These are phyloP conservation scores for Xyliphius kryptos DNA, from an alignment of 2,113 vertebrate species.

Conservation along the genomic window DNA sequence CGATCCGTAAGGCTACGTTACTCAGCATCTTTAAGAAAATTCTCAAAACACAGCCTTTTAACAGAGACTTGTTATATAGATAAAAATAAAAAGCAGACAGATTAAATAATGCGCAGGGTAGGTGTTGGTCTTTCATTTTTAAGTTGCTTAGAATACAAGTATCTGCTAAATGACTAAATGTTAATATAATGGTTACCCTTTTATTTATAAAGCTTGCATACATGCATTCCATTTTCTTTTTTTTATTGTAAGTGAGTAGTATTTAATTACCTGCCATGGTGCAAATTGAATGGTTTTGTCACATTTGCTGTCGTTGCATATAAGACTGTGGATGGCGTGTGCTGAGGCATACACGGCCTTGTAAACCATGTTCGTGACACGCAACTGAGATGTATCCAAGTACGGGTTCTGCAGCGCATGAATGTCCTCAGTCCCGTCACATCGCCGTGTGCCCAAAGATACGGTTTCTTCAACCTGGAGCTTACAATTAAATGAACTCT, in stretches of 20 bases:
- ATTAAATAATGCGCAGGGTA: too few relatives aligned
- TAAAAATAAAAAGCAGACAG: too few relatives aligned
- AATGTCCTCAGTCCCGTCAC: conserved; percentile 55
- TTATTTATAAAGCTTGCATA: too few relatives aligned
- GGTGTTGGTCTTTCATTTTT: too few relatives aligned
- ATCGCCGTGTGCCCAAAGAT: conserved; percentile 14
- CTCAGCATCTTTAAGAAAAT: too few relatives aligned
- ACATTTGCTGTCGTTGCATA: conserved; percentile 45
- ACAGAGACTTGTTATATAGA: too few relatives aligned
- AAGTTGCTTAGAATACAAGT: too few relatives aligned
- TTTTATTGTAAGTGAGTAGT: too few relatives aligned
- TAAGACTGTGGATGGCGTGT: conserved; percentile 50
- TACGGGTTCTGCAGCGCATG: conserved; percentile 47
- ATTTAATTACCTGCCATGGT: conserved; percentile 49
- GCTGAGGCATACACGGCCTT: conserved; percentile 61
- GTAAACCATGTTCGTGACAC: conserved; percentile 60
- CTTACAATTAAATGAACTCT: conserved; percentile 54
- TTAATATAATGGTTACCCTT: background rate
- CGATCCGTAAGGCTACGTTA: too few relatives aligned
- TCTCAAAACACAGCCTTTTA: too few relatives aligned
- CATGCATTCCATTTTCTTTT: too few relatives aligned
- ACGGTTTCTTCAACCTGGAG: conserved; percentile 41
- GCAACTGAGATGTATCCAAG: conserved; percentile 58
- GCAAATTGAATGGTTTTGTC: conserved; percentile 41
- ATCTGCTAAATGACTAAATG: too few relatives aligned